Evolutionary conservation across 2,888 invertebrate species (phyloP).

Genomic region (Hirtodrosophila confusa): DNA sequence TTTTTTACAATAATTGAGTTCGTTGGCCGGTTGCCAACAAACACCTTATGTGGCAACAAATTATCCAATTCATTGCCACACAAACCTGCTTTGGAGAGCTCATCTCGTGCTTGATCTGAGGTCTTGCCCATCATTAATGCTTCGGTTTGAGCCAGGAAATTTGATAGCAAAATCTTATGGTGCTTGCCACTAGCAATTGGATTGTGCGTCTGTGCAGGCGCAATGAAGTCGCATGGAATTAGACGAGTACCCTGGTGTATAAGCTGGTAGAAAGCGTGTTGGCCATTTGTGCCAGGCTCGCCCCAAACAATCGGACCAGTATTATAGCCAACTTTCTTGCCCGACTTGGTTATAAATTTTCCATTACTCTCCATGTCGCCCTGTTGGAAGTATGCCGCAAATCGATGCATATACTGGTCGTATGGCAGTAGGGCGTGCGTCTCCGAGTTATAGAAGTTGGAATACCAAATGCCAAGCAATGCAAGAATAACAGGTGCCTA

Average conservation of each 20-base stretch:
- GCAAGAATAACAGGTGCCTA: slow-evolving; percentile 97
- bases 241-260: slow-evolving; percentile 94
- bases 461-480: slow-evolving; percentile 96
- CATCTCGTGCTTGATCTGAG: slow-evolving; percentile 87
- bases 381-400: slow-evolving; percentile 99
- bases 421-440: slow-evolving; percentile 98
- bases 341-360: slow-evolving; percentile 92
- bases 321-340: slow-evolving; percentile 83
- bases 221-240: slow-evolving; percentile 98
- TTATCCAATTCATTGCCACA: slow-evolving; percentile 89
- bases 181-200: slow-evolving; percentile 91
- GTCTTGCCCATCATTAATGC: slow-evolving; percentile 94
- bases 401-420: slow-evolving; percentile 99
- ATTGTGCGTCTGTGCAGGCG: slow-evolving; percentile 96
- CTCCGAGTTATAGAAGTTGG: slow-evolving; percentile 97
- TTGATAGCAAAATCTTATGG: slow-evolving; percentile 97
- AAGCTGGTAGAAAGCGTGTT: slow-evolving; percentile 99
- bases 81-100: slow-evolving; percentile 92
- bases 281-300: slow-evolving; percentile 99
- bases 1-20: slow-evolving; percentile 97
- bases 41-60: slow-evolving; percentile 97
- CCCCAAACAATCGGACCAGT: slow-evolving; percentile 87
- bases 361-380: slow-evolving; percentile 99
- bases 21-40: slow-evolving; percentile 98
- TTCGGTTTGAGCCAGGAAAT: slow-evolving; percentile 99